Conservation (phyloP, 2,113 vertebrate species). For the Crotalus helleri region DNA sequence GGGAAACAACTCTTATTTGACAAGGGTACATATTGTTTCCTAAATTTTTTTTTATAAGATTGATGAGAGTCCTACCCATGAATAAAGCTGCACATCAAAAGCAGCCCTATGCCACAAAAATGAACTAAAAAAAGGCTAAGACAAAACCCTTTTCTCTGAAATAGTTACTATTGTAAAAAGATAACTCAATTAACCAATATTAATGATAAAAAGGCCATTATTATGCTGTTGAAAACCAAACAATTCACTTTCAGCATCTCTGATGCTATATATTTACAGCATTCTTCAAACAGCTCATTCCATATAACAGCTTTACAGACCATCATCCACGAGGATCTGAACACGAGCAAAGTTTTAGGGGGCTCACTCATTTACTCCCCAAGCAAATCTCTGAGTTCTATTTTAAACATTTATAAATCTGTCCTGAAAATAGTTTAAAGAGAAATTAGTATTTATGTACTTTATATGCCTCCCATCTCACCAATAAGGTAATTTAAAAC, state of each 20-base stretch:
- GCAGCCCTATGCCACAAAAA: background rate
- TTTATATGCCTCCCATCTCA: background rate
- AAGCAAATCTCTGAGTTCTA: background rate
- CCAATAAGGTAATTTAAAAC: background rate
- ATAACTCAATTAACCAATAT: slow-evolving; percentile 39
- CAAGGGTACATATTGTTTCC: background rate
- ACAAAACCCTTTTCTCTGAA: slow-evolving; percentile 12
- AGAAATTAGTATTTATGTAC: background rate
- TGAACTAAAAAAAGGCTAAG: background rate
- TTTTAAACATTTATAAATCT: background rate
- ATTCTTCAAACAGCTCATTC: background rate
- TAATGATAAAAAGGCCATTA: slow-evolving; percentile 27
- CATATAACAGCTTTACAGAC: background rate
- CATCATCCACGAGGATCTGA: background rate
- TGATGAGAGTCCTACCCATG: background rate
- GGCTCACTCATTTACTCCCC: background rate
- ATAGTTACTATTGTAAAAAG: slow-evolving; percentile 32
- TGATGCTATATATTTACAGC: slow-evolving; percentile 27
- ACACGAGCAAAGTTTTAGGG: background rate
- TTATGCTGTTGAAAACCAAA: slow-evolving; percentile 42
- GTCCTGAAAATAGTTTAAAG: background rate
- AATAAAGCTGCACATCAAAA: background rate
- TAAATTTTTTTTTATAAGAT: background rate
- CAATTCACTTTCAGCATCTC: slow-evolving; percentile 26
- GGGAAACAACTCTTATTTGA: background rate